Evolutionary conservation across 2,113 vertebrate genomes (phyloP).

Genomic region (Cyanistes caeruleus): DNA sequence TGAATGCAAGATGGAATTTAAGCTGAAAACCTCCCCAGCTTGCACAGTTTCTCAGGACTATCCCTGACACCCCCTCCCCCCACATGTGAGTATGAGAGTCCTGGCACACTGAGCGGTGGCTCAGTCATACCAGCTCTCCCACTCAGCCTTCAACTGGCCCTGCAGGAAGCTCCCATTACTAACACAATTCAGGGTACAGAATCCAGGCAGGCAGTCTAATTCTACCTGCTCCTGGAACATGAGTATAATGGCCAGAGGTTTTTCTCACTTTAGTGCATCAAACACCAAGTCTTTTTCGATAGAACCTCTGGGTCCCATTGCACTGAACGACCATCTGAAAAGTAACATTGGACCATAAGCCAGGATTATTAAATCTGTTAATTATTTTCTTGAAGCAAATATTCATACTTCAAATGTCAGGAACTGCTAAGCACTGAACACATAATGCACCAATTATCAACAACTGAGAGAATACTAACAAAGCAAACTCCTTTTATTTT

Average conservation of each 20-base stretch:
- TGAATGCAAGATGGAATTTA: not conserved
- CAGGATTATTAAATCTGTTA: not conserved
- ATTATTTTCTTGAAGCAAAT: not conserved
- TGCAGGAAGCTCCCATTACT: not conserved
- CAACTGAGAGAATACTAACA: constrained; percentile 31
- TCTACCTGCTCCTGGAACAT: not conserved
- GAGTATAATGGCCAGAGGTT: not conserved
- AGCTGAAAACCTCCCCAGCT: not conserved
- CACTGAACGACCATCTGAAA: not conserved
- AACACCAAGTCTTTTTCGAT: not conserved
- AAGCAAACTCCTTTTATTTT: constrained; percentile 20
- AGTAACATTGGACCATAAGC: not conserved
- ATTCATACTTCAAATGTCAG: not conserved
- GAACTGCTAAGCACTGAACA: not conserved
- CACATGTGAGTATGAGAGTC: rapidly evolving
- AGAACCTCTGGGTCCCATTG: not conserved
- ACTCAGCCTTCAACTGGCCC: not conserved
- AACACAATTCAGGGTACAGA: not conserved
- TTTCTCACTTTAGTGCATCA: not conserved
- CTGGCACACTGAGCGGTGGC: not conserved
- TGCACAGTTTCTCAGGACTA: not conserved
- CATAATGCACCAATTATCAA: constrained; percentile 27
- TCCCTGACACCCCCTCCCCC: not conserved
- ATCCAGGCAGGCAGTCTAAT: not conserved
- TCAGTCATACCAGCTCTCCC: not conserved